Evolutionary conservation across 2,888 invertebrate genomes (phyloP), one percentile per base, ranked within the genome.

Genomic region (Colletes collaris): DNA sequence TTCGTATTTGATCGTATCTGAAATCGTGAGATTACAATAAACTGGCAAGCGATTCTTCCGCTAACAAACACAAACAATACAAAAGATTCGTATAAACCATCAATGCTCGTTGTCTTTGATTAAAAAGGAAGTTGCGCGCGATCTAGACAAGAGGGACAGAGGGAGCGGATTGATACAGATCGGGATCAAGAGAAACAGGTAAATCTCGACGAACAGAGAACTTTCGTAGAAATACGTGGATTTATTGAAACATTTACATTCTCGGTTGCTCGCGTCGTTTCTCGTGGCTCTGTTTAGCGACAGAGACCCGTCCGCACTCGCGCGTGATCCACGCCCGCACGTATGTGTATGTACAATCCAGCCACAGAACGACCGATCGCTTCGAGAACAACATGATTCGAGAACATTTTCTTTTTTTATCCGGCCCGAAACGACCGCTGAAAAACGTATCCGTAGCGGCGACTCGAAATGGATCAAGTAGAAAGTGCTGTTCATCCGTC

Each of bases 231-330:
- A 92, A 92, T 92, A 92, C 91, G 91, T 91, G 88, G 87, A 87
- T 92, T 92, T 92, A 92, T 92, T 92, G 91, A 91, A 92, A 92
- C 92, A 92, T 92, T 89, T 92, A 92, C 92, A 92, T 90, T 88
- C 86, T 89, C 85, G 85, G 86, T 83, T 78, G 67, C 69, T 76
- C 85, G 84, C 85, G 71, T 82, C 79, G 79, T 83, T 65, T 78
- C 81, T 68, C 67, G 62, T 53, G 46, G 35, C 50, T 19, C 53
- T 53, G 37, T 69, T 60, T n/a, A 11, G 27, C 35, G 58, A 50
- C 46, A 44, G 49, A 55, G 63, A 44, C 35, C 8, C 49, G 27
- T 10, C 27, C 46, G 50, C 70, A 44, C 50, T 55, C 50, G 40
- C 55, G 40, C 55, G 49, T 37, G 64, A 46, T 19, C 27, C 63